These are phyloP conservation scores for Orchesellides sinensis DNA, from an alignment of 2,888 invertebrate genomes.

Conservation along the genomic window DNA sequence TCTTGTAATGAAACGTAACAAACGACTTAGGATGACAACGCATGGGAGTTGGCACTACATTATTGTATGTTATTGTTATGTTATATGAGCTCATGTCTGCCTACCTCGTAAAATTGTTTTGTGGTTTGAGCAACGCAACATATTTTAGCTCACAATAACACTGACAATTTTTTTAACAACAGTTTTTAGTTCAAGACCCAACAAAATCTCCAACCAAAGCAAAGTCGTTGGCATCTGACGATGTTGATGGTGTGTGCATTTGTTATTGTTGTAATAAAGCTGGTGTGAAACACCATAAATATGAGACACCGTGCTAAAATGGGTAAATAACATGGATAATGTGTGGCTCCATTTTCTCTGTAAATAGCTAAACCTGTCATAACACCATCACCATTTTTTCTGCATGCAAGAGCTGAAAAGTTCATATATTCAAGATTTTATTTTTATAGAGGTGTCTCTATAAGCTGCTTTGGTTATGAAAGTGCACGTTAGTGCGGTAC, in stretches of 20 bases:
- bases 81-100: neutral
- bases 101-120: neutral
- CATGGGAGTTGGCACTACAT: slow-evolving; percentile 9
- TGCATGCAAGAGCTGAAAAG: too few species aligned
- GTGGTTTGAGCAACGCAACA: neutral
- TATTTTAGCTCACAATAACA: too few species aligned
- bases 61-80: slow-evolving; percentile 9
- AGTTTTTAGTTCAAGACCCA: neutral
- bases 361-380: slow-evolving; percentile 20
- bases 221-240: neutral
- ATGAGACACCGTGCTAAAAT: slow-evolving; percentile 9
- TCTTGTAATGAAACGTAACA: neutral
- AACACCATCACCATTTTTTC: slow-evolving; percentile 8
- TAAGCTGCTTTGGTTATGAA: neutral
- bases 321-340: slow-evolving; percentile 37
- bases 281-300: slow-evolving; percentile 18
- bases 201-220: neutral
- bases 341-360: slow-evolving; percentile 45
- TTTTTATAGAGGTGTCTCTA: neutral
- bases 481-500: neutral
- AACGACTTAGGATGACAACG: neutral
- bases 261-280: slow-evolving; percentile 12
- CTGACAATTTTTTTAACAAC: too few species aligned
- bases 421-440: neutral
- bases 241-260: neutral